Percentiles rank a stretch among this genome's conserved stretches.
Evolutionary conservation across 2,888 invertebrate species (phyloP).

Genomic region (Dasysyrphus tricinctus): DNA sequence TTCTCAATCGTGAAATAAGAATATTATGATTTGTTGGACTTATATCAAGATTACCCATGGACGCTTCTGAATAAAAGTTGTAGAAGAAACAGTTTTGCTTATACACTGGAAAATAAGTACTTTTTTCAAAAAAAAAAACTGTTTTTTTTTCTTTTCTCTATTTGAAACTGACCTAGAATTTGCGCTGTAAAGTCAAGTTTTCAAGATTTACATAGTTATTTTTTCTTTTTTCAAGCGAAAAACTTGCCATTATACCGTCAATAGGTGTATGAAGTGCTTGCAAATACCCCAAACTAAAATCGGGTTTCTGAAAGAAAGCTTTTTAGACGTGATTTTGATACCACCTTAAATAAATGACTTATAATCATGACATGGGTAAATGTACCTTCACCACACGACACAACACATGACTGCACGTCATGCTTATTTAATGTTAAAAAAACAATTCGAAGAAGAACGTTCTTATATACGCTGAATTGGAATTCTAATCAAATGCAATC

Average conservation of each 20-base stretch:
- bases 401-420: neutral
- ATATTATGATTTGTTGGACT: neutral
- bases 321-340: neutral
- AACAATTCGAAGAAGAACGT: neutral
- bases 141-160: no score
- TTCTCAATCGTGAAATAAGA: neutral
- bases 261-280: no score
- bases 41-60: neutral
- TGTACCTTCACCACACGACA: neutral
- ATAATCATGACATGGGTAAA: neutral
- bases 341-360: neutral
- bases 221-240: no score
- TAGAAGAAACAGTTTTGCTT: no score
- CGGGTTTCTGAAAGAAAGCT: neutral
- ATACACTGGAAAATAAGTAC: no score
- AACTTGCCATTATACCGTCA: no score
- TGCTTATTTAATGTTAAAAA: neutral
- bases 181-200: no score
- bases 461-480: neutral
- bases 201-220: no score
- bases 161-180: no score
- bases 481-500: conserved; percentile 11
- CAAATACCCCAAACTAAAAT: no score
- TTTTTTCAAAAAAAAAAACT: no score
- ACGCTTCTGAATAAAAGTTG: neutral